Conservation (phyloP, 2,797 vertebrate genomes). For the Parotocinclus haroldoi region DNA sequence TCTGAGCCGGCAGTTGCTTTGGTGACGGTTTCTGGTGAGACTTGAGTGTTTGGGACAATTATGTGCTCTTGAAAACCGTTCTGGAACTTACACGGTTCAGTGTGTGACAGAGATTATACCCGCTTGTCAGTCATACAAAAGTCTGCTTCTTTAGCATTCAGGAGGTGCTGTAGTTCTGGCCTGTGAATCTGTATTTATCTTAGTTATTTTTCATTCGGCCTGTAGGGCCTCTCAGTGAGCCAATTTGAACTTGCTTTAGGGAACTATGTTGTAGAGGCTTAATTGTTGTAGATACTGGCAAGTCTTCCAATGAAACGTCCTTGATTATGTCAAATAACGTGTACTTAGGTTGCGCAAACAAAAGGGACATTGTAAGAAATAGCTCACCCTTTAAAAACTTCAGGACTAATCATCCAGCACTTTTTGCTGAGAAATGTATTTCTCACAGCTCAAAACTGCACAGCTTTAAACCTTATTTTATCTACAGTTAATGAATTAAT, state of each 20-base stretch:
- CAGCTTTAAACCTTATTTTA: no score
- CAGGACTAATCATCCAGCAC: no score
- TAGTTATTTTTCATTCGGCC: slow-evolving; percentile 18
- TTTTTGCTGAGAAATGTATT: no score
- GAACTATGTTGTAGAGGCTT: no score
- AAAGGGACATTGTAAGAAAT: no score
- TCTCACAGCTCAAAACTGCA: no score
- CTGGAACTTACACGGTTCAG: slow-evolving; percentile 64
- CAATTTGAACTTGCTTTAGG: background rate
- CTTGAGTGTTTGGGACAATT: slow-evolving; percentile 55
- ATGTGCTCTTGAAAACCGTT: slow-evolving; percentile 50
- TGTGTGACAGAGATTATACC: slow-evolving; percentile 60
- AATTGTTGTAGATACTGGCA: no score
- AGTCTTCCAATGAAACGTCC: no score
- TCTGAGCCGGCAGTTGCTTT: slow-evolving; percentile 51
- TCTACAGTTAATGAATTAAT: no score
- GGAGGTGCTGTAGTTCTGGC: slow-evolving; percentile 46
- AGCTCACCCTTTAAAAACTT: no score
- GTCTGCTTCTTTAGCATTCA: slow-evolving; percentile 76
- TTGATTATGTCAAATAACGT: no score
- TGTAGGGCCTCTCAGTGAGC: slow-evolving; percentile 16
- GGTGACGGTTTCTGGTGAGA: slow-evolving; percentile 58
- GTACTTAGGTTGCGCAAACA: no score
- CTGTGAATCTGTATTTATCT: slow-evolving; percentile 66
- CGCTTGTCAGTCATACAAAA: slow-evolving; percentile 71